A percentile compares a stretch with the other conserved stretches of the same genome.
These are phyloP conservation scores for Intellagama lesueurii DNA, from an alignment of 2,797 vertebrate species.

Conservation along the genomic window DNA sequence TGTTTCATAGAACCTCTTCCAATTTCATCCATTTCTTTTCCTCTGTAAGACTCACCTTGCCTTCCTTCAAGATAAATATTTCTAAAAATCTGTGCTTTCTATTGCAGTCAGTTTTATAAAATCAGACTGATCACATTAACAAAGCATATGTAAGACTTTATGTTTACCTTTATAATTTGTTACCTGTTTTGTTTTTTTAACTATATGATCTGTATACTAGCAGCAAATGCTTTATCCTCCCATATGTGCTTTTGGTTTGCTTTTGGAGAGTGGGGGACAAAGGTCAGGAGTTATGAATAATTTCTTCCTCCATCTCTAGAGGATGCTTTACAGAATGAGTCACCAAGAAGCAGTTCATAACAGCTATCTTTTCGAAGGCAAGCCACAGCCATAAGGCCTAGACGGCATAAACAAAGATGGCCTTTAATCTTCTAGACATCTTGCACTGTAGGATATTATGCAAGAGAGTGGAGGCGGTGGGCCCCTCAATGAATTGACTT, in stretches of 20 bases:
- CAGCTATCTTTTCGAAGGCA: constrained; percentile 49
- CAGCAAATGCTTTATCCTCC: constrained; percentile 64
- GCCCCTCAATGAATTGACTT: neutral
- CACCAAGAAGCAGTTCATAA: constrained; percentile 68
- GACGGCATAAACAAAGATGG: constrained; percentile 11
- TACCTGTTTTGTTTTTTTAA: constrained; percentile 28
- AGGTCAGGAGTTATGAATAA: constrained; percentile 80
- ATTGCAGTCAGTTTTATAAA: neutral
- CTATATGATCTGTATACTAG: constrained; percentile 55
- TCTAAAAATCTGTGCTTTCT: constrained; percentile 3
- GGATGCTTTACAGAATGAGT: constrained; percentile 76
- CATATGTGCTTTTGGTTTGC: constrained; percentile 71
- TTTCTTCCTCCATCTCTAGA: constrained; percentile 76
- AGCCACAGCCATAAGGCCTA: constrained; percentile 48
- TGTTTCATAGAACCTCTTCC: neutral
- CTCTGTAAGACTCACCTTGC: neutral
- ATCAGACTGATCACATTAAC: constrained; percentile 16
- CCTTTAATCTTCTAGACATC: constrained; percentile 2
- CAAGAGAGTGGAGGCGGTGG: neutral
- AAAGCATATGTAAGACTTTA: neutral
- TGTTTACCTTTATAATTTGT: neutral
- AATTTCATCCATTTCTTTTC: neutral
- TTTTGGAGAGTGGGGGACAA: constrained; percentile 78
- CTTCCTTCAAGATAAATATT: constrained; percentile 39
- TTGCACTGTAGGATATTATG: neutral